Evolutionary conservation across 2,797 vertebrate species (phyloP), one percentile per base, ranked within the genome.

Genomic region (Fratercula arctica): DNA sequence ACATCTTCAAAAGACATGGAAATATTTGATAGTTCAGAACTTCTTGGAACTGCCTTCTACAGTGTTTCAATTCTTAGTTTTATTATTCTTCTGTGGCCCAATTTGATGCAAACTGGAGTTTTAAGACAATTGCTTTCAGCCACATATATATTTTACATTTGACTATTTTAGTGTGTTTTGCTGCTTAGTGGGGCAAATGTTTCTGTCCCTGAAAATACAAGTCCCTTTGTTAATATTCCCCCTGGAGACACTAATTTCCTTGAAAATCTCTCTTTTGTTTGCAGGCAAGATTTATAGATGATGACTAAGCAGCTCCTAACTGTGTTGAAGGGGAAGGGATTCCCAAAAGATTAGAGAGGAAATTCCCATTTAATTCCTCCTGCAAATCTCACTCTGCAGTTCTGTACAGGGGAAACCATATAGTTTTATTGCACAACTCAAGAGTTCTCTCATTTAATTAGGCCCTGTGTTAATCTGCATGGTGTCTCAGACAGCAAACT

Each of bases 221-320:
- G 92, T 90, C 39, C 56, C 17, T 80, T 95, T 94, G 56, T 95
- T 94, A 89, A 66, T 83, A 91, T 92, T 93, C 85, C 94, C 89
- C 57, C 10, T 61, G 73, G 90, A 89, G 76, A 54, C 78, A 83
- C 26, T 80, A 4, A 83, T 80, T 94, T 93, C 75, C 68, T 73
- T 95, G 72, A 91, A 85, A 95, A 93, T 85, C 7, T 63, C 68
- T 59, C 60, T 72, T 82, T 77, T 85, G 45, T 93, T 95, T 53
- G 41, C 74, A 92, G 78, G 68, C 68, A 92, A 87, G 85, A 91
- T 64, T 85, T 85, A 85, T 74, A 72, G 64, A 35, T 85, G 67
- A 85, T 97, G 96, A 95, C 82, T 94, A 92, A 96, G 79, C 85
- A 89, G 79, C 69, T 89, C 41, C 24, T 77, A 60, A 74, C 59